Evolutionary conservation across 2,888 invertebrate genomes (phyloP), one percentile per base, ranked within the genome.

Genomic region (Oegoconia quadripuncta): DNA sequence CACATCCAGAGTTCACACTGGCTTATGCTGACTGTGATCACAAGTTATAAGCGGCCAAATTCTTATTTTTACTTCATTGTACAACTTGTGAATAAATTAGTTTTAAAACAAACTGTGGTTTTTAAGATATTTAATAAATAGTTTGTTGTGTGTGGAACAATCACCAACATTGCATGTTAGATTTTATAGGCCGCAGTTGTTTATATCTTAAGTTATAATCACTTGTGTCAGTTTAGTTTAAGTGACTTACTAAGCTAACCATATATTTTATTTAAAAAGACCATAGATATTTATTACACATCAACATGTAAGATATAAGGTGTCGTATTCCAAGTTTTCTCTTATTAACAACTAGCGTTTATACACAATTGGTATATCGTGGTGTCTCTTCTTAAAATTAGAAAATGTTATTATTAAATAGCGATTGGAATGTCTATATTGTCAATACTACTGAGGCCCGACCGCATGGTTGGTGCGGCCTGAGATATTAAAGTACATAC

Each of bases 361-460:
- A 73, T 74, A 72, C 70, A 75, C 71, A 74, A n/a, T n/a, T n/a
- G n/a, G n/a, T 66, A 55, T 18, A 62, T 64, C 48, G 60, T 65
- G 60, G 57, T 38, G 40, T 61, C 66, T 64, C 58, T 59, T 60
- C 69, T 71, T 69, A 77, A 63, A 60, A 71, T 74, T 76, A 77
- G 53, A 71, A 68, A 70, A 68, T 68, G 51, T 67, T 64, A 61
- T 30, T 65, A 71, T 64, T 68, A 64, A 69, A 65, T 73, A 77
- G 73, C 70, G 48, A 59, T 66, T 72, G 67, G 62, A 74, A 77
- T 75, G 64, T 71, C 73, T 82, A 82, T 83, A 83, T 82, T 84
- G 83, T 84, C 83, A 79, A 74, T 76, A 67, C 79, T 83, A 82
- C 67, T 59, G 74, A 77, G 73, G 76, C 74, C 67, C 48, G 55